Conservation (phyloP, 2,888 invertebrate species). For the Rapana venosa region DNA sequence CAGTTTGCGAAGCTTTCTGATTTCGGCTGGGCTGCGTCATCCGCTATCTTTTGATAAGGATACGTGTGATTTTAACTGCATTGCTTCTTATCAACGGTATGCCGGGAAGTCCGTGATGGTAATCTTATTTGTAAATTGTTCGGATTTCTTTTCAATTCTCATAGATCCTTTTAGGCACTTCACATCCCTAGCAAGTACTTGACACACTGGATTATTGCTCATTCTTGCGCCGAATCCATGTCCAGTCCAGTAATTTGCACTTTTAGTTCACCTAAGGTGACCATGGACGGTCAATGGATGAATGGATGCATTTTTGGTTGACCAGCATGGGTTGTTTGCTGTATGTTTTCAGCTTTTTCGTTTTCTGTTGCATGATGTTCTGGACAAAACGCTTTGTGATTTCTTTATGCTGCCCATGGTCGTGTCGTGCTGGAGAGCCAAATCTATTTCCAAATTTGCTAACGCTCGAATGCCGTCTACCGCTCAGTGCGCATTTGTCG, state of each 20-base stretch:
- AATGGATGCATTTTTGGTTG: slow-evolving; percentile 10
- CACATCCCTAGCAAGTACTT: too few species aligned
- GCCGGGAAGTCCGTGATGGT: too few species aligned
- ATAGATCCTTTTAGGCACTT: too few species aligned
- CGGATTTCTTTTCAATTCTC: too few species aligned
- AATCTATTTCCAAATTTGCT: neutral
- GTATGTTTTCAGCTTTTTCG: neutral
- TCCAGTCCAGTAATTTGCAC: too few species aligned
- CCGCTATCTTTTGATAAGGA: too few species aligned
- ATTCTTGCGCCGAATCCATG: too few species aligned
- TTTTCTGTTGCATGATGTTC: neutral
- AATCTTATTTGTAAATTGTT: too few species aligned
- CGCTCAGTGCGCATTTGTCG: slow-evolving; percentile 9
- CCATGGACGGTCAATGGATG: slow-evolving; percentile 18
- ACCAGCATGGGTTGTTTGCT: slow-evolving; percentile 1
- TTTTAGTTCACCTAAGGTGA: neutral
- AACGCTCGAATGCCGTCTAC: neutral
- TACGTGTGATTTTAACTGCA: too few species aligned
- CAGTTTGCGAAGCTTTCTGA: neutral
- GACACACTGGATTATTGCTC: too few species aligned
- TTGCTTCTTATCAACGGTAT: too few species aligned
- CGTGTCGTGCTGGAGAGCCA: neutral
- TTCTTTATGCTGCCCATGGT: neutral
- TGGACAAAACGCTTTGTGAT: neutral
- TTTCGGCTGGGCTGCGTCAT: too few species aligned